Base-by-base conservation (phyloP, 2,797 vertebrate genomes). In the Trachurus trachurus region DNA sequence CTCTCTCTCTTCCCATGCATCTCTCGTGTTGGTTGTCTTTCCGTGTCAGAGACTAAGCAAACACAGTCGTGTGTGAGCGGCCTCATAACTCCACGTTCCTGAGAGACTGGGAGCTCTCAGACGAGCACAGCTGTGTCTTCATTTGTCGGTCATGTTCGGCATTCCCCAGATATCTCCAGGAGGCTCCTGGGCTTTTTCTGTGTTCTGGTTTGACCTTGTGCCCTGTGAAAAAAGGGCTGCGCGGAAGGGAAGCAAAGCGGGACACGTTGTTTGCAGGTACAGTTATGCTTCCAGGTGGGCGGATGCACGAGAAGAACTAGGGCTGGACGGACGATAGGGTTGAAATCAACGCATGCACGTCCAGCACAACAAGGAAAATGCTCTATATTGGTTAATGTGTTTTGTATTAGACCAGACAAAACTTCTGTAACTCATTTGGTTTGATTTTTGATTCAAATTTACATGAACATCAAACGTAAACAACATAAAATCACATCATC, bases 31-130 rank as follows among this genome's bases (percentile, higher is more conserved):
- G 80, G 89, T 89, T 89, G 83, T 88, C 92, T 94, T 93, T 95
- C 87, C 68, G 76, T 93, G 93, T 95, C 93, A 94, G 90, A 91
- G 92, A 92, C 89, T 94, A 94, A 94, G 93, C 91, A 95, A 94
- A 93, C 93, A 92, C 57, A 90, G 90, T 92, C 90, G 85, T 89
- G 88, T 90, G 92, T 90, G 86, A 82, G 86, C 44, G 37, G 83
- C 82, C 89, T 90, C 87, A 83, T 91, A 93, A 94, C 82, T 90
- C 84, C 22, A 17, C 74, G 80, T 88, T 92, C 89, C 88, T 87
- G 58, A 66, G 90, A 89, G 89, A 86, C 87, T 56, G 22, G 60
- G 78, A 81, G 82, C 81, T 85, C 88, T 88, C 85, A 52, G 78
- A 82, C 71, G 39, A 71, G 77, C 10, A 47, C 92, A 94, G 92